Evolutionary conservation across 2,797 vertebrate genomes (phyloP), one percentile per base, ranked within the genome.

Genomic region (Sylvia borin): DNA sequence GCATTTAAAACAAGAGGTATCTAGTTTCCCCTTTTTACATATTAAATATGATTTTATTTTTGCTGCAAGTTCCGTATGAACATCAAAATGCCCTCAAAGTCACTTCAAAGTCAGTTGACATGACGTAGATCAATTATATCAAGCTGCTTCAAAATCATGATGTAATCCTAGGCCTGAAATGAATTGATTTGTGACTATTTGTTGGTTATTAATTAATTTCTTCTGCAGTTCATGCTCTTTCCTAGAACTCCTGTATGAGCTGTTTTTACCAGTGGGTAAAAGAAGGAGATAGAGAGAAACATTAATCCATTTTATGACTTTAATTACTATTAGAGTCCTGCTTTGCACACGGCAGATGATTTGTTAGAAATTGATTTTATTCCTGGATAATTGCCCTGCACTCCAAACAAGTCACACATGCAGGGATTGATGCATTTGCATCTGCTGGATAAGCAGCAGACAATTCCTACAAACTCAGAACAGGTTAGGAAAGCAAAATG

Each of bases 351-450:
- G 81, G 80, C 64, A 71, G 88, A 90, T 96, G 96, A 97, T 96
- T 97, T 96, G 62, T 91, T 96, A 96, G 96, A 89, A 95, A 87
- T 85, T 95, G 95, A 90, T 97, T 95, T 88, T 93, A 48, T 94
- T 94, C 95, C 91, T 94, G 81, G 92, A 92, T 95, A 93, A 97
- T 96, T 95, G 95, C 47, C 79, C 64, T 55, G 68, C 64, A 62
- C 74, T 91, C 86, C 90, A 86, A 93, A 45, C 82, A 85, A 97
- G 89, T 82, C 90, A 92, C 36, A 38, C 75, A n/a, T 77, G 62
- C 85, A 73, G 32, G 53, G 64, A 67, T 73, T 90, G 73, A 93
- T 85, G 88, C 50, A 83, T 95, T 96, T 91, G 86, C 86, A 93
- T 78, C 72, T 94, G 70, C 97, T 92, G 91, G 94, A 83, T 91